phyloP scores from a whole-genome alignment of 2,888 invertebrate genomes.

The Euzophera pinguis region DNA sequence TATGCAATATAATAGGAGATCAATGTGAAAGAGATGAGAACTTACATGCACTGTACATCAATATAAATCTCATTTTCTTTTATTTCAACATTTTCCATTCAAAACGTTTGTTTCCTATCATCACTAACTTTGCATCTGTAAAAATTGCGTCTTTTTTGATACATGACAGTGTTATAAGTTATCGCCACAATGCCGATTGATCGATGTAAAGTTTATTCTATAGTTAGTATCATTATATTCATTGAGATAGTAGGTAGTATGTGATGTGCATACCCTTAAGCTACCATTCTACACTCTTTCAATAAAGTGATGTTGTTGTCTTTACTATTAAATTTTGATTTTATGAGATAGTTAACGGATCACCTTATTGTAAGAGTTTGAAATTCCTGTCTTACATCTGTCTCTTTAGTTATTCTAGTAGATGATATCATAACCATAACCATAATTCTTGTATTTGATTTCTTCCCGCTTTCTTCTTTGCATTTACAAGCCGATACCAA shows the following conservation, averaged over 20 bases:
- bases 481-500: conserved; percentile 91
- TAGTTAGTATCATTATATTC: conserved; percentile 32
- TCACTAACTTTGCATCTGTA: neutral
- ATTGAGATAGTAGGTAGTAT: conserved; percentile 26
- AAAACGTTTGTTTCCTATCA: neutral
- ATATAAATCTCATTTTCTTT: neutral
- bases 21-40: neutral
- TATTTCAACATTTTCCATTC: conserved; percentile 5
- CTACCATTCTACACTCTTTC: conserved; percentile 22
- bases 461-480: conserved; percentile 80
- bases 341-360: neutral
- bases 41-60: conserved; percentile 6
- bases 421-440: conserved; percentile 63
- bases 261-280: conserved; percentile 23
- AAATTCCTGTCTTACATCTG: conserved; percentile 29
- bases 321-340: too few relatives aligned
- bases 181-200: neutral
- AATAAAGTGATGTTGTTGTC: conserved; percentile 23
- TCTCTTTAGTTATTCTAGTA: conserved; percentile 50
- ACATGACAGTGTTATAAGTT: conserved; percentile 5
- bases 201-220: neutral
- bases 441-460: conserved; percentile 75
- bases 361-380: conserved; percentile 25
- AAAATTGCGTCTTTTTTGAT: conserved; percentile 3
- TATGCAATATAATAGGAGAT: neutral